Conservation (phyloP, 53 echinoderm and acorn worm genomes). For the Mesocentrotus franciscanus region DNA sequence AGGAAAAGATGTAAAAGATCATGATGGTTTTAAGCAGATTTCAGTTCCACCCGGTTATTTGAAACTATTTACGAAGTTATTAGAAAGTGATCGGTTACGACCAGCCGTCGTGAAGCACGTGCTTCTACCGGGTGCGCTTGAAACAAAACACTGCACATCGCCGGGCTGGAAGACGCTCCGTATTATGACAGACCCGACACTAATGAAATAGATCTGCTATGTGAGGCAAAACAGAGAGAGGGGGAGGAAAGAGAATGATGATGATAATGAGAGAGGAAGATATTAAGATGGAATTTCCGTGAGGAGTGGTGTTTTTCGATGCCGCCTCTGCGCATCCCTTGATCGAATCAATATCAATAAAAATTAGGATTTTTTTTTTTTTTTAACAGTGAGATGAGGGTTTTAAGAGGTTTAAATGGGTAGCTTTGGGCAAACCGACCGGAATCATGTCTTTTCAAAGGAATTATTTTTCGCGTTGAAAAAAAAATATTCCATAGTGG, state of each 20-base stretch:
- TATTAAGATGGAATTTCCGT: neutral
- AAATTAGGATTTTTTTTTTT: neutral
- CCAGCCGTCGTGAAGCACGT: conserved; percentile 50
- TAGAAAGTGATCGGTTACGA: conserved; percentile 53
- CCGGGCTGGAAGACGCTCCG: conserved; percentile 40
- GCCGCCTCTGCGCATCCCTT: conserved; percentile 8
- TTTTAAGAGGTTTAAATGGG: neutral
- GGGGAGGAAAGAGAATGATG: neutral
- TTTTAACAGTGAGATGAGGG: neutral
- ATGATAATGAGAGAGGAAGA: conserved; percentile 43
- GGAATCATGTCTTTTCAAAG: neutral
- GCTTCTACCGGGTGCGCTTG: conserved; percentile 10
- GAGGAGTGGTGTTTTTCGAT: conserved; percentile 32
- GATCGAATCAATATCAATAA: conserved; percentile 55
- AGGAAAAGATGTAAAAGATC: neutral
- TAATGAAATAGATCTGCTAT: conserved; percentile 58
- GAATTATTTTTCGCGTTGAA: neutral
- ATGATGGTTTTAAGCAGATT: conserved; percentile 41
- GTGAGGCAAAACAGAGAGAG: conserved; percentile 35
- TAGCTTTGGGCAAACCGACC: neutral
- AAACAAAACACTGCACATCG: conserved; percentile 33
- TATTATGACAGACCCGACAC: conserved; percentile 48
- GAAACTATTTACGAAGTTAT: conserved; percentile 59
- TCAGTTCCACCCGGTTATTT: neutral
- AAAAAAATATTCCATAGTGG: neutral